These are phyloP conservation scores for Carollia perspicillata DNA, from an alignment of 2,113 vertebrate species.

Conservation along the genomic window DNA sequence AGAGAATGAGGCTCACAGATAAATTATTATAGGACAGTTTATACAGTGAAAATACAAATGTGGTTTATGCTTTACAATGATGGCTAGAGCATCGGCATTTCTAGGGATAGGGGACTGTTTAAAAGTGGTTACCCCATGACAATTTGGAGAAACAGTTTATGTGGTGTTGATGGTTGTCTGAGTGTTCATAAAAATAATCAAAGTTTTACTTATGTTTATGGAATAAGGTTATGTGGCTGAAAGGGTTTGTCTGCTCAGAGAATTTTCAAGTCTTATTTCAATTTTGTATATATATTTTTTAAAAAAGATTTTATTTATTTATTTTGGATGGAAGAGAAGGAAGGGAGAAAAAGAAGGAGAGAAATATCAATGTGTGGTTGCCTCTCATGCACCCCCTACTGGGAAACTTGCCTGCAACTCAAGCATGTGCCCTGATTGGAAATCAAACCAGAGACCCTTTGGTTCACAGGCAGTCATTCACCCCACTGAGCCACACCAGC, in stretches of 20 bases:
- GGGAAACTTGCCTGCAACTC: no score
- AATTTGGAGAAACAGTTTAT: not conserved
- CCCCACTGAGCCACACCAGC: no score
- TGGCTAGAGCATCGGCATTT: not conserved
- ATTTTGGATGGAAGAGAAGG: no score
- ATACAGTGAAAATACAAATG: not conserved
- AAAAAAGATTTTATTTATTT: no score
- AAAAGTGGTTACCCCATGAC: not conserved
- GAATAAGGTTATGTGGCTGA: not conserved
- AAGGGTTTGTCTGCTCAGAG: not conserved
- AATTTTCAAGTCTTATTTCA: not conserved
- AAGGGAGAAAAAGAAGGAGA: no score
- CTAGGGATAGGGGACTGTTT: not conserved
- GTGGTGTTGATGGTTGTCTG: not conserved
- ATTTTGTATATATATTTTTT: not conserved
- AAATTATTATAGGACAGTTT: not conserved
- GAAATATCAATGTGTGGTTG: no score
- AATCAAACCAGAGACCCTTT: no score
- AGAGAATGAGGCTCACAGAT: not conserved
- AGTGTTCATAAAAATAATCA: not conserved
- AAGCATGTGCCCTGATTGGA: no score
- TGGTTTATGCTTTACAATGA: not conserved
- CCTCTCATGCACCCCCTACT: no score
- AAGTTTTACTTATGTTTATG: not conserved
- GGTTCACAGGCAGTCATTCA: no score